These are phyloP conservation scores for Pterocles burchelli DNA, from an alignment of 2,113 vertebrate genomes.

Conservation along the genomic window DNA sequence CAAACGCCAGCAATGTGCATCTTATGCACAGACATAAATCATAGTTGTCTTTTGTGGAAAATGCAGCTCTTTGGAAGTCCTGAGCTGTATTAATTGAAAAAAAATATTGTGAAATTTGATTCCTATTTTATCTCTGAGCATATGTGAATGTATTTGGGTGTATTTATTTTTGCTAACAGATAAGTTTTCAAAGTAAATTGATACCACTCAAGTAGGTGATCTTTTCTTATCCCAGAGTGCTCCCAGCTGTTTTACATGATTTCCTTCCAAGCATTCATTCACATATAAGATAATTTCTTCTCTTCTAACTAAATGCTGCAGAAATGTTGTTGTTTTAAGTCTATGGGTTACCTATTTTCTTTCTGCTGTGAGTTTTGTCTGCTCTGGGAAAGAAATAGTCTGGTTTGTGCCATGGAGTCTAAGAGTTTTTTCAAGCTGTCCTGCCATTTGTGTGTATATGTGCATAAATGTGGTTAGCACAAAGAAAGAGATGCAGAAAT, in stretches of 20 bases:
- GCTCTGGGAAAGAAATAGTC: not conserved
- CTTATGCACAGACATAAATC: accelerated
- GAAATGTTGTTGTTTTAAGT: not conserved
- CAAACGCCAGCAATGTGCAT: accelerated
- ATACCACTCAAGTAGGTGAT: not conserved
- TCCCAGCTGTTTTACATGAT: not conserved
- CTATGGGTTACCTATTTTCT: not conserved
- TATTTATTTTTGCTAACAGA: not conserved
- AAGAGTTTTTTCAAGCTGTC: not conserved
- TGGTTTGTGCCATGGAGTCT: not conserved
- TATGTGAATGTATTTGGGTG: not conserved
- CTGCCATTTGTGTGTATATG: not conserved
- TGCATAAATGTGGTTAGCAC: not conserved
- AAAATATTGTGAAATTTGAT: not conserved
- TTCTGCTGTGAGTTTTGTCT: not conserved
- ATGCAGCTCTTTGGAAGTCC: not conserved
- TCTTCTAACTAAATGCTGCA: not conserved
- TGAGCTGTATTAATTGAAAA: not conserved
- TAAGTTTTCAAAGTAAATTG: not conserved
- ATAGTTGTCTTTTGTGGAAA: not conserved
- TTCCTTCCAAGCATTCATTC: not conserved
- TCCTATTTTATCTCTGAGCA: not conserved
- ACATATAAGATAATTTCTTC: not conserved
- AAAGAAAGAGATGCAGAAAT: not conserved
- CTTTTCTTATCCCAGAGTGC: not conserved